Evolutionary conservation across 1,140 invertebrate genomes (phyloP), one percentile per base, ranked within the genome.

Genomic region (Zaprionus capensis): DNA sequence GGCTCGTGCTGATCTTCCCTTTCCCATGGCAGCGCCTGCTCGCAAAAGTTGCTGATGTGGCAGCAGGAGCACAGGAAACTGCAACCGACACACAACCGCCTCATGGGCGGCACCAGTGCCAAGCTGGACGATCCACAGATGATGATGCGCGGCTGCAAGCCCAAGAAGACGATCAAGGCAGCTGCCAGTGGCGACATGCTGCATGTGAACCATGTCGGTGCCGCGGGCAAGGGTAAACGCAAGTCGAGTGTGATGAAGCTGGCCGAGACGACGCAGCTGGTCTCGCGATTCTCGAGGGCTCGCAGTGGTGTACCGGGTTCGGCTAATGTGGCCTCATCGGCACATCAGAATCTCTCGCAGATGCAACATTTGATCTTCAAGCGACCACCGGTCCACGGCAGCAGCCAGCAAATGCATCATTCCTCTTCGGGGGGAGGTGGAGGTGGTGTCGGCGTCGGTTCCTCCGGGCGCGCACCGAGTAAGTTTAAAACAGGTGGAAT

Each of bases 401-500:
- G 38, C 11, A 11, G n/a, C 4, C 66, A 66, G 14, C 65, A 77
- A 9, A 73, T 57, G 38, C 58, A 80, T 31, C 55, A 36, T 31
- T 26, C 36, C 20, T 20, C 64, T 4, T 12, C 20, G 1, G 20
- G 17, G 6, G 12, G 46, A 4, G 46, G 44, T 20, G 12, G 46
- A 4, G 46, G 44, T 20, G 44, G 44, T 5, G 44, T 20, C 17
- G 44, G 44, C 80, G 2, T 72, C 72, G 74, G 11, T 5, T 56
- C 20, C 46, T 62, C 11, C 20, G 56, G 65, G 9, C 70, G 68
- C 7, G 51, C 57, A 31, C 38, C 86, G 4, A 80, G 72, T 73
- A 94, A 94, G 71, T 95, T 95, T 76, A 94, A 94, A 80, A 95
- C 95, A 80, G 92, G 94, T 69, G 94, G 94, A n/a, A 93, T 94